Evolutionary conservation across 1,140 invertebrate species (phyloP).

Genomic region (Lethocerus indicus): DNA sequence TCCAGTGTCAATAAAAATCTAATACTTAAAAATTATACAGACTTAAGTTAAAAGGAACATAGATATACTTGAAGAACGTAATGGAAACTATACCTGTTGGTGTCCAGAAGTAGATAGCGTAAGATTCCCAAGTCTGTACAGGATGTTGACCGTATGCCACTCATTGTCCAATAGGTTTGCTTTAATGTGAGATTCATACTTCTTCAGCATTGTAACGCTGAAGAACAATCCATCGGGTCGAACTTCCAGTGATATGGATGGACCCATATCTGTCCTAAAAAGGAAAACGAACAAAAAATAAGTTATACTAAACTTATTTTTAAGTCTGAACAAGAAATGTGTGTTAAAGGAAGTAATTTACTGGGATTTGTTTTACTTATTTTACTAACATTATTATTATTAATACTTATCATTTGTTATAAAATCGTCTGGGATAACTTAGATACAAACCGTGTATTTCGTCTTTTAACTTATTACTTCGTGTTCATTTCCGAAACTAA

Average conservation of each 20-base stretch:
- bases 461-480: too few species aligned
- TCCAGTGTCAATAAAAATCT: background rate
- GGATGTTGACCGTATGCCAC: slow-evolving; percentile 61
- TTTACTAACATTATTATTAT: too few species aligned
- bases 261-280: slow-evolving; percentile 1
- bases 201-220: slow-evolving; percentile 31
- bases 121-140: slow-evolving; percentile 45
- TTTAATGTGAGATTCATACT: slow-evolving; percentile 40
- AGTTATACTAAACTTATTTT: background rate
- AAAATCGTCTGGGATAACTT: too few species aligned
- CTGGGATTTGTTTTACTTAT: too few species aligned
- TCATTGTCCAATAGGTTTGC: slow-evolving; percentile 54
- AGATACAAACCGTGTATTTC: too few species aligned
- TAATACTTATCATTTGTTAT: too few species aligned
- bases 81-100: background rate
- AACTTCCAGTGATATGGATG: slow-evolving; percentile 22
- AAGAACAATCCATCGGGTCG: slow-evolving; percentile 44
- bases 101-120: slow-evolving; percentile 36
- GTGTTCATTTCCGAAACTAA: too few species aligned
- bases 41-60: background rate
- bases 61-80: background rate
- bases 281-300: background rate
- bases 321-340: background rate
- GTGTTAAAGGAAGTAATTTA: background rate
- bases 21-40: background rate